A percentile compares a stretch with the other conserved stretches of the same genome.
Evolutionary conservation across 2,888 invertebrate genomes (phyloP).

Genomic region (Meloe dianella): DNA sequence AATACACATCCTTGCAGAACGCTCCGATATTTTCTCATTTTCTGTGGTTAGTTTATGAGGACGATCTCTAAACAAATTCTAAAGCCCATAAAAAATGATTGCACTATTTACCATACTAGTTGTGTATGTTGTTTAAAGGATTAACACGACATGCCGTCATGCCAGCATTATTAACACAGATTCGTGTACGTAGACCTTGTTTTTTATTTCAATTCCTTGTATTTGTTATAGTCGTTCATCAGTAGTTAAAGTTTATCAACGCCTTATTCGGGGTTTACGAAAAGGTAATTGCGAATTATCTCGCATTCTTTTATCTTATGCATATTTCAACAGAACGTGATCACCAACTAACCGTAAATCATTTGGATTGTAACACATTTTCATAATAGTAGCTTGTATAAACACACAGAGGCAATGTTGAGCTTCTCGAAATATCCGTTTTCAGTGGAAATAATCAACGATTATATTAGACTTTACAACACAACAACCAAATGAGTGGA

Average conservation of each 20-base stretch:
- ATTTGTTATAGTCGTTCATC: not conserved
- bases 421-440: no score
- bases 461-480: no score
- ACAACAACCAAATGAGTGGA: no score
- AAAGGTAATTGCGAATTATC: no score
- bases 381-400: no score
- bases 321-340: no score
- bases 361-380: no score
- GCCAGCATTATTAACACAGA: slow-evolving; percentile 5
- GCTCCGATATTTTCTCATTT: slow-evolving; percentile 5
- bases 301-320: no score
- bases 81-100: slow-evolving; percentile 15
- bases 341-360: no score
- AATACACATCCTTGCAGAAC: not conserved
- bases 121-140: slow-evolving; percentile 3
- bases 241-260: not conserved
- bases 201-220: not conserved
- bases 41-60: slow-evolving; percentile 16
- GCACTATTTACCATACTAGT: not conserved
- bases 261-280: no score
- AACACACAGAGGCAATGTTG: no score
- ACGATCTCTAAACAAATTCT: slow-evolving; percentile 16
- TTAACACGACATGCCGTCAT: slow-evolving; percentile 10
- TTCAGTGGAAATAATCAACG: no score
- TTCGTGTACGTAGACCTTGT: not conserved